These are phyloP conservation scores for Laspeyria flexula DNA, from an alignment of 2,888 invertebrate species.

Conservation along the genomic window DNA sequence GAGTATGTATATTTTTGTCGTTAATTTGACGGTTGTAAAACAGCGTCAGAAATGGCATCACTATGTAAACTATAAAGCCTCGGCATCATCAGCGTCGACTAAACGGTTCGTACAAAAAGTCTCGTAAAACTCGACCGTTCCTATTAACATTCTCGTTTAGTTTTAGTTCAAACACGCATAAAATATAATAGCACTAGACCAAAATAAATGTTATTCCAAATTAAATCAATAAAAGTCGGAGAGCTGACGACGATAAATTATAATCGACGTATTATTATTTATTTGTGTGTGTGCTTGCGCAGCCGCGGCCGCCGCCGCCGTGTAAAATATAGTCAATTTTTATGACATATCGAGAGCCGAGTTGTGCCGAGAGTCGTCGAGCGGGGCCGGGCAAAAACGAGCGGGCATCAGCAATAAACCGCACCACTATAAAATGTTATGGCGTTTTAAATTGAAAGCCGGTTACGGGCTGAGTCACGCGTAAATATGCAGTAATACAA, in stretches of 20 bases:
- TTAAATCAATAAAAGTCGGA: conserved; percentile 17
- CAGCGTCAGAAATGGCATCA: background rate
- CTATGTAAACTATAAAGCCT: background rate
- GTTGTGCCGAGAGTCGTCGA: conserved; percentile 8
- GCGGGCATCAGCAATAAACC: conserved; percentile 35
- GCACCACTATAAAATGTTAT: conserved; percentile 35
- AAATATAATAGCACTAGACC: conserved; percentile 8
- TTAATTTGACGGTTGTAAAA: background rate
- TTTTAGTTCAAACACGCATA: conserved; percentile 11
- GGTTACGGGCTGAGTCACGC: conserved; percentile 30
- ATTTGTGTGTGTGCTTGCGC: conserved; percentile 6
- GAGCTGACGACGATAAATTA: conserved; percentile 17
- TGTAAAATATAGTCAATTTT: conserved; percentile 34
- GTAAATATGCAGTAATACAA: conserved; percentile 17
- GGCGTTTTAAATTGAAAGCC: conserved; percentile 42
- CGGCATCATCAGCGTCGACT: background rate
- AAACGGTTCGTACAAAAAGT: background rate
- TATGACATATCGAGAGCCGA: conserved; percentile 26
- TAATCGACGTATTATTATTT: conserved; percentile 9
- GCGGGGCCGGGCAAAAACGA: conserved; percentile 35
- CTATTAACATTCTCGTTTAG: conserved; percentile 5
- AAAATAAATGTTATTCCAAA: conserved; percentile 14
- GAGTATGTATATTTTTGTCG: background rate
- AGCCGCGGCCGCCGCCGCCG: background rate
- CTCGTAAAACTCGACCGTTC: conserved; percentile 5